Conservation (phyloP, 2,888 invertebrate species). For the Nephrocerus scutellatus region DNA sequence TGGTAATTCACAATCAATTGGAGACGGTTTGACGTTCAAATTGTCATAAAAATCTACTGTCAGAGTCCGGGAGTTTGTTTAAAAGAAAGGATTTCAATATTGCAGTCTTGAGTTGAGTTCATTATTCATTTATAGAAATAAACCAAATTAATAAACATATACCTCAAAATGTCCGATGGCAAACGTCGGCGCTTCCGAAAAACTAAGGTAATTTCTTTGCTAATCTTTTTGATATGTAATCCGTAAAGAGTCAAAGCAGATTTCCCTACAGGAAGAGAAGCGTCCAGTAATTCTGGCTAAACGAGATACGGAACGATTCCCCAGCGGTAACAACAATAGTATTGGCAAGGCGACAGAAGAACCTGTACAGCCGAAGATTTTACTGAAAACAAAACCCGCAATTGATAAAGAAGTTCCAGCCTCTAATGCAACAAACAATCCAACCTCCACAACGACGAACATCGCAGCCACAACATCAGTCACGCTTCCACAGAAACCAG, state of each 20-base stretch:
- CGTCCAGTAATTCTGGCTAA: slow-evolving; percentile 36
- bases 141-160: too few species aligned
- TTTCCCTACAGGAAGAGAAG: slow-evolving; percentile 24
- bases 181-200: slow-evolving; percentile 36
- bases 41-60: too few species aligned
- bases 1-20: too few species aligned
- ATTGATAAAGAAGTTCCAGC: slow-evolving; percentile 8
- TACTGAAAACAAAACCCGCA: slow-evolving; percentile 35
- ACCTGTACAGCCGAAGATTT: slow-evolving; percentile 40
- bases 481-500: slow-evolving; percentile 33
- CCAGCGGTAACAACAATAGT: slow-evolving; percentile 7
- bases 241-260: background rate
- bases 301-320: slow-evolving; percentile 25
- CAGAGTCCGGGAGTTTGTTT: too few species aligned
- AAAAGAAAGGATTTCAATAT: too few species aligned
- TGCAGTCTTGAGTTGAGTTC: too few species aligned
- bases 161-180: slow-evolving; percentile 39
- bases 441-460: slow-evolving; percentile 18
- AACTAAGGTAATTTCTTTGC: slow-evolving; percentile 29
- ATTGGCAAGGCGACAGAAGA: slow-evolving; percentile 15
- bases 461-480: too few species aligned
- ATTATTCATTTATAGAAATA: too few species aligned
- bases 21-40: too few species aligned
- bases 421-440: slow-evolving; percentile 11
- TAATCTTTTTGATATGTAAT: too few species aligned